Evolutionary conservation across 2,888 invertebrate genomes (phyloP).

Genomic region (Meteorus cinctellus): DNA sequence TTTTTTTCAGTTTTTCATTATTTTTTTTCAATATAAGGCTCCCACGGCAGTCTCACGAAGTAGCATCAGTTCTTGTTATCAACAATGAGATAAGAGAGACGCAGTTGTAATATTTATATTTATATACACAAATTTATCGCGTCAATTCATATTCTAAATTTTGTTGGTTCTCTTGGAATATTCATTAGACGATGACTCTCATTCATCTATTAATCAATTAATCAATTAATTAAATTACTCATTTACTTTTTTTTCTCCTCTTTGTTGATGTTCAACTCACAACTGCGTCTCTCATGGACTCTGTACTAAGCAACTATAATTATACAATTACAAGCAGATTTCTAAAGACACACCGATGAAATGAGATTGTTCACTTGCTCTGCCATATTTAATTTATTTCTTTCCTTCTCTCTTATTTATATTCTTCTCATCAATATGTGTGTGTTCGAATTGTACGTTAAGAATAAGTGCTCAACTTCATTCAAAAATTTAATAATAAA

Average conservation of each 20-base stretch:
- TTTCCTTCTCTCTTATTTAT: conserved; percentile 9
- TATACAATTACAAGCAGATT: conserved; percentile 48
- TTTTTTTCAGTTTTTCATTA: conserved; percentile 45
- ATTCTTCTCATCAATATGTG: neutral
- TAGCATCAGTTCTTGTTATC: conserved; percentile 64
- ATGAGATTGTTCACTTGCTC: neutral
- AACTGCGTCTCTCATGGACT: conserved; percentile 40
- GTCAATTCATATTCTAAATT: conserved; percentile 8
- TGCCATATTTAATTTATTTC: neutral
- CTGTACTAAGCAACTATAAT: conserved; percentile 44
- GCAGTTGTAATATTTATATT: conserved; percentile 36
- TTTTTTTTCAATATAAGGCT: conserved; percentile 61
- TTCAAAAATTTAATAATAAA: neutral
- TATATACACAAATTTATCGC: neutral
- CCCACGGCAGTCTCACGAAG: conserved; percentile 65
- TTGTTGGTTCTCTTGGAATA: conserved; percentile 16
- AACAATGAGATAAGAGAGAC: conserved; percentile 50
- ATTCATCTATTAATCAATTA: neutral
- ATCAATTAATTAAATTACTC: neutral
- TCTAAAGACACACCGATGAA: conserved; percentile 43
- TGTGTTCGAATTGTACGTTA: neutral
- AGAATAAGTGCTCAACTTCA: neutral
- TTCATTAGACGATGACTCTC: neutral
- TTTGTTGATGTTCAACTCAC: neutral
- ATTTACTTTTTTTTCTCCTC: conserved; percentile 1